Evolutionary conservation across 2,888 invertebrate species (phyloP).

Genomic region (Cremastobaeus sp.): DNA sequence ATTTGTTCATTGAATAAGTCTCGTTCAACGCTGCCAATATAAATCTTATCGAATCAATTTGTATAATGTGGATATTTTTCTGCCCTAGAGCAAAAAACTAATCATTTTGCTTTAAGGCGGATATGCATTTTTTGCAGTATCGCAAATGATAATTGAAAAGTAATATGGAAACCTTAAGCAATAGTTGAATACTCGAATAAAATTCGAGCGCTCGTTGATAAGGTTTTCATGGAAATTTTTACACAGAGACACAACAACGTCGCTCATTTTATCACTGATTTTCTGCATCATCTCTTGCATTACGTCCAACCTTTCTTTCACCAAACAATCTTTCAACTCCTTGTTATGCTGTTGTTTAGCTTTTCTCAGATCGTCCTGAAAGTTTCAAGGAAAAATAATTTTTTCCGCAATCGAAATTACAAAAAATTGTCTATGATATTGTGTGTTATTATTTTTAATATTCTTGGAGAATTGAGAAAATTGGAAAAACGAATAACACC

Average conservation of each 20-base stretch:
- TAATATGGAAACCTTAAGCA: constrained; percentile 67
- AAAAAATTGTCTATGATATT: neutral
- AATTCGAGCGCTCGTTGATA: constrained; percentile 64
- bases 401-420: neutral
- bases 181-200: constrained; percentile 70
- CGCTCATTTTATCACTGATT: constrained; percentile 66
- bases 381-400: neutral
- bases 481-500: constrained; percentile 41
- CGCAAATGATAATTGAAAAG: neutral
- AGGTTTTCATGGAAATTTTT: constrained; percentile 64
- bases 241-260: constrained; percentile 63
- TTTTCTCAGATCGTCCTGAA: constrained; percentile 61
- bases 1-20: constrained; percentile 58
- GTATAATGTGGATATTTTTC: too few relatives aligned
- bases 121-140: too few relatives aligned
- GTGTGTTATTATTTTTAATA: constrained; percentile 1
- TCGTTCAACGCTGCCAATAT: constrained; percentile 63
- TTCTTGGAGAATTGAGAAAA: constrained; percentile 17
- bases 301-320: constrained; percentile 64
- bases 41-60: too few relatives aligned
- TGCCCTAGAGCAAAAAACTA: too few relatives aligned
- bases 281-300: constrained; percentile 66
- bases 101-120: too few relatives aligned
- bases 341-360: constrained; percentile 55
- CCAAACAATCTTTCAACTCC: constrained; percentile 64